phyloP scores from a whole-genome alignment of 2,888 invertebrate species.

The Oscheius sp. region DNA sequence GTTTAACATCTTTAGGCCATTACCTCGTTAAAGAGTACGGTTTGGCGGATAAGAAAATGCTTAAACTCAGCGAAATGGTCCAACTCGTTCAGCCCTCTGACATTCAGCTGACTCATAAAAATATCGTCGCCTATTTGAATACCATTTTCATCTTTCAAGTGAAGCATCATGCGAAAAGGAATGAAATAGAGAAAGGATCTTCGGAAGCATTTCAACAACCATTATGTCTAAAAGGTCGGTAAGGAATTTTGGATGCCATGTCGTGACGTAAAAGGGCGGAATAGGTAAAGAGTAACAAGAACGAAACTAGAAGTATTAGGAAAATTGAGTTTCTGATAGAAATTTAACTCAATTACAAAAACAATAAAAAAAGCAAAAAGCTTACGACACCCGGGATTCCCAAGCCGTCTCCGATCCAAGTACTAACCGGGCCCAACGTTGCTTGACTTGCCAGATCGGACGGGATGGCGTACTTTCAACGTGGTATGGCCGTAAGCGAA shows the following conservation, averaged over 20 bases:
- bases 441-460: too few species aligned
- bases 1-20: too few species aligned
- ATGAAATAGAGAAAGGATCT: slow-evolving; percentile 45
- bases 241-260: not conserved
- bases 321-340: not conserved
- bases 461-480: too few species aligned
- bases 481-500: too few species aligned
- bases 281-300: not conserved
- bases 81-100: slow-evolving; percentile 64
- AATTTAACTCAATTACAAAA: not conserved
- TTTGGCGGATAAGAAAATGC: slow-evolving; percentile 57
- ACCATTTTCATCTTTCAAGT: slow-evolving; percentile 66
- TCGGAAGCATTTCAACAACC: slow-evolving; percentile 52
- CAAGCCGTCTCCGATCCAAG: too few species aligned
- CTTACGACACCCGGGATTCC: too few species aligned
- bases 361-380: too few species aligned
- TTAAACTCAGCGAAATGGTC: slow-evolving; percentile 63
- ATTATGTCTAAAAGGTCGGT: slow-evolving; percentile 46
- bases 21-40: slow-evolving; percentile 60
- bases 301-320: too few species aligned
- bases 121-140: slow-evolving; percentile 60
- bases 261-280: not conserved
- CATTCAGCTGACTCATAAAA: slow-evolving; percentile 65
- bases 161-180: slow-evolving; percentile 54
- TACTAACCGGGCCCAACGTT: too few species aligned